Base-by-base conservation (phyloP, 2,113 vertebrate genomes). In the Arothron firmamentum region DNA sequence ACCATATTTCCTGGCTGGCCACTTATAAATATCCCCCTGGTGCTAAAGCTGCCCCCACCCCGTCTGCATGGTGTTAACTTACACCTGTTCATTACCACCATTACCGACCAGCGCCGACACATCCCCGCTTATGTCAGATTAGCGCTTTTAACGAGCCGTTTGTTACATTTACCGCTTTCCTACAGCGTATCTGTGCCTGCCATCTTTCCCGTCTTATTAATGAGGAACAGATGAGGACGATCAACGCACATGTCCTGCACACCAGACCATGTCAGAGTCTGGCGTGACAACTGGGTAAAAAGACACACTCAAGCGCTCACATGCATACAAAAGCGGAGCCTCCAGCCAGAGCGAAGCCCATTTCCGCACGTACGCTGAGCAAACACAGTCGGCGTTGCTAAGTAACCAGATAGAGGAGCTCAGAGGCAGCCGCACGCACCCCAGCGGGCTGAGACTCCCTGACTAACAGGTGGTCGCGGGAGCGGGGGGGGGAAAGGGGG, bases 301-400 rank as follows among this genome's bases (percentile, higher is more conserved):
- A 82, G 65, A 74, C 65, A 67, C 52, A 48, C 53, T 53, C 62
- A 60, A 20, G 42, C 65, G 20, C 60, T 59, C 59, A 50, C 77
- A 73, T 38, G n/a, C 78, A 74, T 48, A 61, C 62, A 78, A 77
- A 80, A 67, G 70, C 75, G 75, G 69, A 79, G 70, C 56, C 72
- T 83, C 62, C 70, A 74, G 76, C 74, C 71, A 56, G 74, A 81
- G 80, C 54, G 62, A 72, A 79, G 78, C 80, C 78, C 66, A 61
- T 81, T 82, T 79, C 84, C 80, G 56, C 85, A 83, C 83, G 75
- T 87, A 81, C 75, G 58, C 83, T 78, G 84, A 86, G 81, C 86
- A 89, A 89, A 88, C 85, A 88, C 83, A 82, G 74, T 79, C 48
- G 77, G 62, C 81, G 88, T 89, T 89, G 89, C 89, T 86, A 77